Evolutionary conservation across 2,113 vertebrate genomes (phyloP).

Genomic region (Acanthisitta chloris): DNA sequence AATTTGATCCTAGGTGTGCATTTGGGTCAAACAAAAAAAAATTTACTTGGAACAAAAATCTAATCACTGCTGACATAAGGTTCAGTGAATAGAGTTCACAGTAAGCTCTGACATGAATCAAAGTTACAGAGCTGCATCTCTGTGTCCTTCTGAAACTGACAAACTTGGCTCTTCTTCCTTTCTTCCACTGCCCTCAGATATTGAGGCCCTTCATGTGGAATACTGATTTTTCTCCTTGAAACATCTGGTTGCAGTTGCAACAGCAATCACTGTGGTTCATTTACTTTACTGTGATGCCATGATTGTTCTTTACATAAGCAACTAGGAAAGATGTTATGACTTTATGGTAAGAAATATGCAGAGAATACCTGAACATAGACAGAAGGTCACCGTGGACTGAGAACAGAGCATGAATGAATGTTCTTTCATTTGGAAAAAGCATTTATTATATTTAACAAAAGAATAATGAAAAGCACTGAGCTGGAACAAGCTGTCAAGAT

Average conservation of each 20-base stretch:
- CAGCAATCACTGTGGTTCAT: background rate
- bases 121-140: background rate
- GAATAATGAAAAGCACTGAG: background rate
- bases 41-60: background rate
- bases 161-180: background rate
- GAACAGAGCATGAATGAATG: background rate
- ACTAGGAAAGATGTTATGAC: background rate
- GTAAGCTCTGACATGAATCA: background rate
- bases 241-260: background rate
- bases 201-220: background rate
- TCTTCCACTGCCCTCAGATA: background rate
- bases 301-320: background rate
- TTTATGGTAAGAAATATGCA: background rate
- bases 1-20: background rate
- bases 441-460: background rate
- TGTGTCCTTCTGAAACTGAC: background rate
- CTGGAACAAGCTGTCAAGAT: background rate
- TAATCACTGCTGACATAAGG: background rate
- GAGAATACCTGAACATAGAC: background rate
- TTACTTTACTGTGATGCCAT: background rate
- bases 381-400: background rate
- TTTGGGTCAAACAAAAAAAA: background rate
- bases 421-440: background rate
- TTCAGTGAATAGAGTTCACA: background rate
- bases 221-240: background rate